Base-by-base conservation (phyloP, 2,888 invertebrate genomes). In the Antheraea yamamai region DNA sequence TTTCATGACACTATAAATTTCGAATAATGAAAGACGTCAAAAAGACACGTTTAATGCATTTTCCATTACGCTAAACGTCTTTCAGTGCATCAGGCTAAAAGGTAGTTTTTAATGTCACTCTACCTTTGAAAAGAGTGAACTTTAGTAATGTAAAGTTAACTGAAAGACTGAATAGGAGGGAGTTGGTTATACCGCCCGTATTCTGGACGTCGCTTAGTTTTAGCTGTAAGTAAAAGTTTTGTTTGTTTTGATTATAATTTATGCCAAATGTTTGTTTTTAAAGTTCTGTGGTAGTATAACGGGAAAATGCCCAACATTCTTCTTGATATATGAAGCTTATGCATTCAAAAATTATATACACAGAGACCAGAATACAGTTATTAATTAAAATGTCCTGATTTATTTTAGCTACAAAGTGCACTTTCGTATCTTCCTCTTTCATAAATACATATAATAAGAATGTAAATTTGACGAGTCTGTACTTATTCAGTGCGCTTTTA, bases 31-130 rank as follows among this genome's bases (percentile, higher is more conserved):
- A 70, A 39, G 70, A n/a, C 70, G n/a, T 35, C 55, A 73, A 55
- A 52, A 18, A 55, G 73, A 55, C 70, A n/a, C 20, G 20, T 39
- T 66, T 39, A 70, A 70, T 70, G 70, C 39, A 70, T 39, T 70
- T 70, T 39, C 58, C 73, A 73, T 73, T 73, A 73, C 30, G 73
- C n/a, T 61, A 73, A 73, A 73, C 61, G 61, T 55, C 51, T 61
- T 61, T 70, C 70, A 35, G 26, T 66, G 70, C 70, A 12, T 30
- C 73, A 39, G 35, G 39, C 64, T 61, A 73, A 73, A 73, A 58
- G 61, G n/a, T n/a, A 73, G n/a, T 61, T 35, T 73, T 73, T 73
- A 73, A 73, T 61, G 61, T 73, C 61, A 30, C 73, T 73, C 58
- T 39, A 2, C 26, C 39, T 30, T 61, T 73, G 61, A 39, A 61